Conservation (phyloP, 2,797 vertebrate species). For the Apogon hyalosoma region DNA sequence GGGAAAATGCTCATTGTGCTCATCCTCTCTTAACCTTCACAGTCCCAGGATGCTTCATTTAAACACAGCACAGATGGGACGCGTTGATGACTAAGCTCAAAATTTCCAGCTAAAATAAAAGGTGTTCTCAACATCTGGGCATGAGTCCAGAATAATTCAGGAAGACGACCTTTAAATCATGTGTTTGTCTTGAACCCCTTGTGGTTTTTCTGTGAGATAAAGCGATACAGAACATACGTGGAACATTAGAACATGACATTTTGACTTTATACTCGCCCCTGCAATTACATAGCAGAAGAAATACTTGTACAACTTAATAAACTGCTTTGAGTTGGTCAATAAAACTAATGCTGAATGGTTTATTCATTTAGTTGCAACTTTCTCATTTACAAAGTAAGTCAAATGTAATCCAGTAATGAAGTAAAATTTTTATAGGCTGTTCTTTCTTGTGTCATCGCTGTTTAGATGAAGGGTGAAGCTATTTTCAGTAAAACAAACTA, state of each 20-base stretch:
- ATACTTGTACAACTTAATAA: neutral
- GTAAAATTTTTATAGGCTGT: no score
- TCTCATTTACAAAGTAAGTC: neutral
- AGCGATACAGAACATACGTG: neutral
- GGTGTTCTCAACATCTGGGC: constrained; percentile 79
- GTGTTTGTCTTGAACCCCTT: constrained; percentile 41
- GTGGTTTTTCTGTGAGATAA: constrained; percentile 9
- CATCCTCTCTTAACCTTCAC: constrained; percentile 78
- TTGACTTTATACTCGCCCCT: neutral
- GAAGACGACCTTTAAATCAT: constrained; percentile 72
- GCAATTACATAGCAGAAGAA: neutral
- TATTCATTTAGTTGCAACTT: neutral
- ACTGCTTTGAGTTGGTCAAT: neutral
- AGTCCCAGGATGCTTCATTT: constrained; percentile 70
- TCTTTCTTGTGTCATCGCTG: no score
- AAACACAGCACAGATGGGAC: constrained; percentile 78
- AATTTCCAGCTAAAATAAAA: constrained; percentile 66
- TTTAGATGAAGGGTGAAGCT: no score
- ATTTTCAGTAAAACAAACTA: no score
- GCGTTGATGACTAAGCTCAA: constrained; percentile 81
- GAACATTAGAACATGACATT: neutral
- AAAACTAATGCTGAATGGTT: neutral
- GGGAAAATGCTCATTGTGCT: constrained; percentile 60
- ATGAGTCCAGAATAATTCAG: constrained; percentile 69
- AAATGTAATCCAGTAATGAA: neutral